Conservation (phyloP, 2,113 vertebrate species). For the Todiramphus saurophagus region DNA sequence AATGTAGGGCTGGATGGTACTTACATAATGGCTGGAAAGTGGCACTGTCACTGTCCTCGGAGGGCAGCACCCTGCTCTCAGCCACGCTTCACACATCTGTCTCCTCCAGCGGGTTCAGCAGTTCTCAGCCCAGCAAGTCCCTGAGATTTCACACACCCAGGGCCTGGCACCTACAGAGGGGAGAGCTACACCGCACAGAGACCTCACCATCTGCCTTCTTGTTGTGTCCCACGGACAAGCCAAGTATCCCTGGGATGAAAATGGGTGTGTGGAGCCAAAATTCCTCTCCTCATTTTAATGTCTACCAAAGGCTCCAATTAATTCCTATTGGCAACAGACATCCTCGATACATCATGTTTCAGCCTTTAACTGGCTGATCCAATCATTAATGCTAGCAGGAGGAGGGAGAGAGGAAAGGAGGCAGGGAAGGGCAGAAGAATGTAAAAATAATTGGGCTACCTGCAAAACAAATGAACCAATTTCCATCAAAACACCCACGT, state of each 20-base stretch:
- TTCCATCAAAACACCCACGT: background rate
- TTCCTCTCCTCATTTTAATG: background rate
- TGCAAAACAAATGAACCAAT: background rate
- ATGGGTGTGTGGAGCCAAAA: background rate
- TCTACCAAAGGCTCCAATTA: background rate
- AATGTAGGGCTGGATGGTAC: background rate
- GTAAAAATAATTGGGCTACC: background rate
- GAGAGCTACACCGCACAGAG: background rate
- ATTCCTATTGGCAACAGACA: background rate
- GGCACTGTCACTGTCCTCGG: background rate
- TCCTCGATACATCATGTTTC: background rate
- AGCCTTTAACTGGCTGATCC: background rate
- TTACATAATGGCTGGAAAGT: background rate
- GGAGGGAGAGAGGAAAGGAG: background rate
- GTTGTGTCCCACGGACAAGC: background rate
- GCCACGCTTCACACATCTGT: background rate
- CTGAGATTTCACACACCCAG: background rate
- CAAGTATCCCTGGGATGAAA: background rate
- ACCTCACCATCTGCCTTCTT: background rate
- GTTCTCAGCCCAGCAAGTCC: background rate
- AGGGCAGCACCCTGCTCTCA: background rate
- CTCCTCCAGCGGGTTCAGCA: fast-evolving
- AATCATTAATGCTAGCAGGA: background rate
- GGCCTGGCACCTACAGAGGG: background rate
- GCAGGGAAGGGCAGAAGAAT: background rate